Evolutionary conservation across 2,113 vertebrate genomes (phyloP).

Genomic region (Otocyon megalotis): DNA sequence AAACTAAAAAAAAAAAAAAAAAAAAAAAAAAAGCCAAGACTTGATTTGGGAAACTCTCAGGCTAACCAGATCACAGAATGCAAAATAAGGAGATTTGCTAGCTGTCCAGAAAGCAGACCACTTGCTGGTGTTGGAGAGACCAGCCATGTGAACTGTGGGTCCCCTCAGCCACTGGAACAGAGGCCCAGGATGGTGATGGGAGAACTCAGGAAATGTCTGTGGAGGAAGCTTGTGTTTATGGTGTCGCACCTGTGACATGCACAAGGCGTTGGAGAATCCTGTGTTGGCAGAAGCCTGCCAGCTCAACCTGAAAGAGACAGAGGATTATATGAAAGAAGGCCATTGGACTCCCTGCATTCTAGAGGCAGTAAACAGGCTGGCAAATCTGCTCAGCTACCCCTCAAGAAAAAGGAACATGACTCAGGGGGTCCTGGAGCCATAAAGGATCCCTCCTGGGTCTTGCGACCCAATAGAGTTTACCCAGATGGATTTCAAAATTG

Average conservation of each 20-base stretch:
- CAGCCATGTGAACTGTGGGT: rapidly evolving
- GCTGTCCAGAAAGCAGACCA: neutral
- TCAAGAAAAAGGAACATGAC: neutral
- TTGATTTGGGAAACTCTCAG: neutral
- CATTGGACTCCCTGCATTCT: neutral
- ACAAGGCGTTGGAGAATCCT: neutral
- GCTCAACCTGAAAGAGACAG: neutral
- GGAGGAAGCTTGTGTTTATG: neutral
- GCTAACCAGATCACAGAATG: neutral
- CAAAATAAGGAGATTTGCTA: neutral
- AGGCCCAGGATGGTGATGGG: neutral
- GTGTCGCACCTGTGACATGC: neutral
- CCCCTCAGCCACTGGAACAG: neutral
- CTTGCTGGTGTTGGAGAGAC: neutral
- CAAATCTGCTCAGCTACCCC: neutral
- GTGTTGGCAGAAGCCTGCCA: neutral
- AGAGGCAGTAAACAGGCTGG: neutral
- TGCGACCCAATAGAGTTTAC: neutral
- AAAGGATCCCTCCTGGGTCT: neutral
- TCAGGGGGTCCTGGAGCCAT: neutral
- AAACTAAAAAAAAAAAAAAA: neutral
- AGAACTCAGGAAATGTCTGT: neutral
- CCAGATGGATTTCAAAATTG: neutral
- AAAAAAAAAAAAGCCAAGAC: neutral
- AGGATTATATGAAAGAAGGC: neutral